These are phyloP conservation scores for Ctenicera cuprea DNA, from an alignment of 2,888 invertebrate genomes.

Conservation along the genomic window DNA sequence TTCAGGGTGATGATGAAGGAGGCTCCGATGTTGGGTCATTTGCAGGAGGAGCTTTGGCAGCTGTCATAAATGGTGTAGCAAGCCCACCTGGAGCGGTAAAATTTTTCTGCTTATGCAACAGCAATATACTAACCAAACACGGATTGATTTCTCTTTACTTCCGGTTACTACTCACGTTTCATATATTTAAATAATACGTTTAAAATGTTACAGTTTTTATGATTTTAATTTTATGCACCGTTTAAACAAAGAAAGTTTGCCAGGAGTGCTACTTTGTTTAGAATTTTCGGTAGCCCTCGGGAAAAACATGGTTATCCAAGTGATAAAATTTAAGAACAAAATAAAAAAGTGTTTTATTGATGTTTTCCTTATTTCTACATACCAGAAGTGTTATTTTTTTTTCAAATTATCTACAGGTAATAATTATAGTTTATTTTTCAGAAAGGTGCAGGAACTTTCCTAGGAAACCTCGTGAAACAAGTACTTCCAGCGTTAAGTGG, in stretches of 20 bases:
- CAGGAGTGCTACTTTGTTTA: too few species aligned
- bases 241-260: neutral
- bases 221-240: neutral
- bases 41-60: constrained; percentile 69
- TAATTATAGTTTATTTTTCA: constrained; percentile 61
- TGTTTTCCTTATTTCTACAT: neutral
- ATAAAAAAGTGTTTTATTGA: constrained; percentile 5
- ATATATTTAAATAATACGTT: neutral
- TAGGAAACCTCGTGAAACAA: constrained; percentile 67
- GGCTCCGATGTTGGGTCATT: constrained; percentile 72
- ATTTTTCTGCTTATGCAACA: neutral
- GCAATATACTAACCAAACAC: neutral
- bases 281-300: neutral
- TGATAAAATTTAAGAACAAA: neutral
- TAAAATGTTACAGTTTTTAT: too few species aligned
- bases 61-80: constrained; percentile 69
- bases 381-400: constrained; percentile 29
- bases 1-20: constrained; percentile 68
- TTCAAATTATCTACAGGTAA: neutral
- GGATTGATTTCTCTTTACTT: constrained; percentile 18
- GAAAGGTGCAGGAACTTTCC: constrained; percentile 70
- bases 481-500: constrained; percentile 70
- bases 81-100: constrained; percentile 70
- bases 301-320: too few species aligned
- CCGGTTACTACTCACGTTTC: neutral